A percentile compares a stretch with the other conserved stretches of the same genome.
Conservation (phyloP, 2,888 invertebrate species). For the Coecobrya sp. region DNA sequence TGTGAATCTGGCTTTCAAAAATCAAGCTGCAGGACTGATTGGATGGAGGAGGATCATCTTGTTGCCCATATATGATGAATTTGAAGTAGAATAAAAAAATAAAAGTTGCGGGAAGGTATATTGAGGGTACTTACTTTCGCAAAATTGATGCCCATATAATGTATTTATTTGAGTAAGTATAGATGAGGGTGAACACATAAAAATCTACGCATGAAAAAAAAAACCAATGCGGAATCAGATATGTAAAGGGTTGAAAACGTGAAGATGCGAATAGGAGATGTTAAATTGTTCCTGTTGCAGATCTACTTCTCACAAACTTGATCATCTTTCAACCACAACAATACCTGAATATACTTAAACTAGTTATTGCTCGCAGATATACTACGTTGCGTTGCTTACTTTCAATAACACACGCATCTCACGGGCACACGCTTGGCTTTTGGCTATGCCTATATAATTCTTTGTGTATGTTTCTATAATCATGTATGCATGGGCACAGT, state of each 20-base stretch:
- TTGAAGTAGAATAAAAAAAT: no score
- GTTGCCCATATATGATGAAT: no score
- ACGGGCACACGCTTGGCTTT: neutral
- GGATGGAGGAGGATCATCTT: no score
- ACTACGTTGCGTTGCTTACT: slow-evolving; percentile 38
- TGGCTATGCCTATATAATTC: no score
- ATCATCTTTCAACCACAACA: slow-evolving; percentile 42
- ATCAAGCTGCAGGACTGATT: no score
- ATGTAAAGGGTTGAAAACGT: neutral
- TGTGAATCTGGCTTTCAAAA: no score
- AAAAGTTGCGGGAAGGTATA: no score
- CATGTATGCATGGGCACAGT: neutral
- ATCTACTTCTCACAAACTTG: slow-evolving; percentile 6
- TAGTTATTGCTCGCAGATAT: slow-evolving; percentile 9
- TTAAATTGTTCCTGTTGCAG: slow-evolving; percentile 1
- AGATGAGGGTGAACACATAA: neutral
- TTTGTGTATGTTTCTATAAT: neutral
- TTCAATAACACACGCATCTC: slow-evolving; percentile 37
- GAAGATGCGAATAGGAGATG: neutral
- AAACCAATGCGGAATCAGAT: neutral
- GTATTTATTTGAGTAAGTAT: no score
- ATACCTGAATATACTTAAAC: slow-evolving; percentile 17
- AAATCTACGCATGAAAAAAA: neutral
- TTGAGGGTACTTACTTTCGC: neutral
- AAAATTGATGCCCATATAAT: neutral